Percentiles rank a stretch among this genome's conserved stretches.
Evolutionary conservation across 2,113 vertebrate species (phyloP).

Genomic region (Puffinus mauretanicus): DNA sequence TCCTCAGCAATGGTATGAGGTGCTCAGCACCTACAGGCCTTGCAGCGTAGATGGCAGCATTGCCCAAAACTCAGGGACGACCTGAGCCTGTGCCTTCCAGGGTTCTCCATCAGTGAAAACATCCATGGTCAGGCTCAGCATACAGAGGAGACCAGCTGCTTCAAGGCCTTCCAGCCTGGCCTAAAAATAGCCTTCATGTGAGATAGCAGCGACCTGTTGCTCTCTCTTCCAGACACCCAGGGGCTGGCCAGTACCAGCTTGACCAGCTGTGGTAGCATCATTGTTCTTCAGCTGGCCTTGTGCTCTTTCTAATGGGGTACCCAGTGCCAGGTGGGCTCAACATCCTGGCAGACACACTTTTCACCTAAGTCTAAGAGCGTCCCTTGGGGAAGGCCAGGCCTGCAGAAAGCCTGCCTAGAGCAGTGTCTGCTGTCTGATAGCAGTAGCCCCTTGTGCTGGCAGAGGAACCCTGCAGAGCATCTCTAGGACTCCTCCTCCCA

Average conservation of each 20-base stretch:
- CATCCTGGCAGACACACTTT: background rate
- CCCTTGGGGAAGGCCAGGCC: background rate
- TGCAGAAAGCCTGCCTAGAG: background rate
- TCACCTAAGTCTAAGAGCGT: background rate
- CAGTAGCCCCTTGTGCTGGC: background rate
- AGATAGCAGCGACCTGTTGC: background rate
- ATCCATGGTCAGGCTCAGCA: background rate
- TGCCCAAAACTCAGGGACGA: background rate
- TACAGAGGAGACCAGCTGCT: background rate
- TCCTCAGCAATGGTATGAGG: background rate
- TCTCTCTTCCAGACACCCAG: too few species aligned
- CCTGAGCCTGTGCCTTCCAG: background rate
- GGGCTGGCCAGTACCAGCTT: background rate
- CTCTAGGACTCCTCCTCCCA: background rate
- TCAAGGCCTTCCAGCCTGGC: background rate
- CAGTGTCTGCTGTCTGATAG: background rate
- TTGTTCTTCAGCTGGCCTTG: background rate
- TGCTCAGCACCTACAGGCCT: background rate
- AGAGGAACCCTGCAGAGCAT: background rate
- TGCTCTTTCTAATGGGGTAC: background rate
- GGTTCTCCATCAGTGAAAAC: background rate
- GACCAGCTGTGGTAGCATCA: background rate
- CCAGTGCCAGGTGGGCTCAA: background rate
- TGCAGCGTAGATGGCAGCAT: background rate
- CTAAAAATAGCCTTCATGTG: background rate